Conservation (phyloP, 2,113 vertebrate species). For the Leucosticte australis region DNA sequence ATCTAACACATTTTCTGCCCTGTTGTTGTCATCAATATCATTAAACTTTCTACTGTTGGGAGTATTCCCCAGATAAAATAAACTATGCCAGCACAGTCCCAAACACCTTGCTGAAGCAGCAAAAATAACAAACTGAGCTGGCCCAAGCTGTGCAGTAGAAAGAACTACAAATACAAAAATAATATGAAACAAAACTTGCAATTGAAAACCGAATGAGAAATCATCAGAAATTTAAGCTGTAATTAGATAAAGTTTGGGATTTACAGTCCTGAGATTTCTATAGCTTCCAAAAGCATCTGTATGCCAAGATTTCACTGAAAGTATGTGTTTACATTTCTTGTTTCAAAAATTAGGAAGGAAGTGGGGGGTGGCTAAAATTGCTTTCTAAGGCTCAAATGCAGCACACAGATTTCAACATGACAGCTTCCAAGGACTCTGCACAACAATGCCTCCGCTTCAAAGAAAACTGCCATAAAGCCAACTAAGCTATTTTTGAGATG, state of each 20-base stretch:
- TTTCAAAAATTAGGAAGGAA: not conserved
- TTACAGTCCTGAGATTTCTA: not conserved
- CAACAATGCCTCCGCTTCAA: not conserved
- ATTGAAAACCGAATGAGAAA: not conserved
- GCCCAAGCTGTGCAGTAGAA: not conserved
- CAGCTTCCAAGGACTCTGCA: not conserved
- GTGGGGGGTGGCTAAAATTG: not conserved
- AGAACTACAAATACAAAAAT: not conserved
- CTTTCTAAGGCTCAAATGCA: not conserved
- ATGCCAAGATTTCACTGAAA: not conserved
- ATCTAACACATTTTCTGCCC: not conserved
- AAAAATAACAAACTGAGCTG: not conserved
- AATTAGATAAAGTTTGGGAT: not conserved
- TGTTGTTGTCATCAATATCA: not conserved
- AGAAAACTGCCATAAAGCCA: not conserved
- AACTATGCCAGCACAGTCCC: not conserved
- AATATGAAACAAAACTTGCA: not conserved
- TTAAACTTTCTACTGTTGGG: not conserved
- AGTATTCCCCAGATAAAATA: not conserved
- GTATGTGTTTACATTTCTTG: not conserved
- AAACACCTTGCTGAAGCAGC: not conserved
- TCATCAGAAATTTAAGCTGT: not conserved
- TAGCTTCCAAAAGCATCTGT: not conserved
- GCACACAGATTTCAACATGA: not conserved
- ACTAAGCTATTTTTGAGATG: not conserved